Evolutionary conservation across 2,113 vertebrate species (phyloP), one percentile per base, ranked within the genome.

Genomic region (Cricetomys ansorgei): DNA sequence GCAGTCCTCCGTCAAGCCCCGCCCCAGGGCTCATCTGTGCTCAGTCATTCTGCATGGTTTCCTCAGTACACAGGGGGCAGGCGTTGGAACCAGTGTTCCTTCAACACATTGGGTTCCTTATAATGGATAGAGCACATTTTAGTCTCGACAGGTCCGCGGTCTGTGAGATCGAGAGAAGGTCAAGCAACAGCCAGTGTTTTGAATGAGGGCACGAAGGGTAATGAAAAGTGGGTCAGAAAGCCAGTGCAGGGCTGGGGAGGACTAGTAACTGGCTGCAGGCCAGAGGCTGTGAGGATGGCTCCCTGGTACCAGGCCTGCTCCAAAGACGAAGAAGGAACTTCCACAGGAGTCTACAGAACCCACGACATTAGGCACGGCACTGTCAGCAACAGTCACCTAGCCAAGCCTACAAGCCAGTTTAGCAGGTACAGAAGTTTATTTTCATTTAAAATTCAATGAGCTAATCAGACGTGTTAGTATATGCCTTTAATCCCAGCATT

Each of bases 361-460:
- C 37, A 69, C 37, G 27, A 64, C 48, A 57, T 15, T 84, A 34
- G 19, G 45, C 31, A 73, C 3, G 17, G 5, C 40, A 29, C 59
- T 29, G 57, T 43, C 50, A 80, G 45, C 15, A 86, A 15, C 15
- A 7, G 45, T 8, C 31, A 31, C 9, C 45, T 1, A 59, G 50
- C 37, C 2, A 88, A 13, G 1, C 70, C 25, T 85, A 7, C 65
- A 40, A 92, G 15, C 50, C 67, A 40, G 40, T 45, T 40, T 37
- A 89, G 96, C 21, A 75, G 34, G 53, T n/a, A 94, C 29, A 43
- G 0, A 64, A 57, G 29, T 85, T 96, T 45, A 85, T 62, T 96
- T 96, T 84, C 80, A 88, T 10, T 92, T 86, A 88, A 92, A 92
- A 87, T 89, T 76, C 84, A 94, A 37, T 59, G 59, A 92, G 64